These are phyloP conservation scores for Chrysoperla carnea DNA, from an alignment of 1,140 invertebrate genomes.

Conservation along the genomic window DNA sequence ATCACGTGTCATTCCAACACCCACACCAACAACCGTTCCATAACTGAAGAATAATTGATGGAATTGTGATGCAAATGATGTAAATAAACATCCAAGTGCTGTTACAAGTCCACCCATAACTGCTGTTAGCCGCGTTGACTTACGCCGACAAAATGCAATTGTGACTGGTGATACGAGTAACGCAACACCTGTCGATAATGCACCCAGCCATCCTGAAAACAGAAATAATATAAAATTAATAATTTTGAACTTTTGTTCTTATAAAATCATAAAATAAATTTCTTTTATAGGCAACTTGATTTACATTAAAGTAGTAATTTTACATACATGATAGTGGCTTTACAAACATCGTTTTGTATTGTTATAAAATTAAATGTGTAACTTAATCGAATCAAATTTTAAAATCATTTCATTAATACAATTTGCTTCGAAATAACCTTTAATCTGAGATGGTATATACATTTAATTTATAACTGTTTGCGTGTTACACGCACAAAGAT, in stretches of 20 bases:
- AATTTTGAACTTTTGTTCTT: neutral
- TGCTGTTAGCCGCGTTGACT: conserved; percentile 72
- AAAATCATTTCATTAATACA: too few relatives aligned
- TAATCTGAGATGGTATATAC: too few relatives aligned
- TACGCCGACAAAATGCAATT: conserved; percentile 67
- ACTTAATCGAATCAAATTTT: too few relatives aligned
- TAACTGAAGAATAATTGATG: conserved; percentile 67
- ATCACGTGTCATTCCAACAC: conserved; percentile 65
- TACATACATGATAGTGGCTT: too few relatives aligned
- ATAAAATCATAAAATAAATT: too few relatives aligned
- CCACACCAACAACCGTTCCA: conserved; percentile 51
- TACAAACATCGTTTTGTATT: too few relatives aligned
- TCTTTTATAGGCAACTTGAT: too few relatives aligned
- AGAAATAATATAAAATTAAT: conserved; percentile 5
- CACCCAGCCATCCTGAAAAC: conserved; percentile 65
- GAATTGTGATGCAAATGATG: conserved; percentile 72
- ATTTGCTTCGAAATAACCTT: too few relatives aligned
- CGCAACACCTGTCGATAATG: conserved; percentile 63
- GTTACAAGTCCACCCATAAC: conserved; percentile 73
- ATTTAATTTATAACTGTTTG: too few relatives aligned
- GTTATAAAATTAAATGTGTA: too few relatives aligned
- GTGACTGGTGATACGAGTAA: conserved; percentile 67
- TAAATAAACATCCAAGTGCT: conserved; percentile 72
- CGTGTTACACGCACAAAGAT: too few relatives aligned
- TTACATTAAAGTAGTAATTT: too few relatives aligned